Conservation (phyloP, 2,888 invertebrate species). For the Oligia fasciuncula region DNA sequence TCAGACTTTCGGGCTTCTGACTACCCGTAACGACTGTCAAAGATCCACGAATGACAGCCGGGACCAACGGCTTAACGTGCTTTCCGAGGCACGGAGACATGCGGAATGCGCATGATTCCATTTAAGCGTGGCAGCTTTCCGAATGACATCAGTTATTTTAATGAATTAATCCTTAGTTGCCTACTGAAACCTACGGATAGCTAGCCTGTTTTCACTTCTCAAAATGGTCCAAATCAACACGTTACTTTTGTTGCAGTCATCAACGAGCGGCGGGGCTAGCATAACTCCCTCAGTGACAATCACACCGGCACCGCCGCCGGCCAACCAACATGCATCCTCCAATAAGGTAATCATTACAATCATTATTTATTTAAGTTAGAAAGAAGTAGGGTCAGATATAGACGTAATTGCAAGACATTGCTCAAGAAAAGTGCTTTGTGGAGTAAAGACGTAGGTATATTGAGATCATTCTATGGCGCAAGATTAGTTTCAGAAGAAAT, state of each 20-base stretch:
- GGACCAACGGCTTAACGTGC: too few relatives aligned
- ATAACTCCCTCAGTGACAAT: constrained; percentile 94
- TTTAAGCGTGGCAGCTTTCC: too few relatives aligned
- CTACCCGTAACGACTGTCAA: too few relatives aligned
- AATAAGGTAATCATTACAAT: constrained; percentile 66
- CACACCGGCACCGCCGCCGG: constrained; percentile 93
- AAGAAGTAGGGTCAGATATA: background rate
- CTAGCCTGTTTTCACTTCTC: background rate
- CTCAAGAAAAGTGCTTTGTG: background rate
- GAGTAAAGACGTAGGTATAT: background rate
- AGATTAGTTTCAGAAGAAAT: background rate
- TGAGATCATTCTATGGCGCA: too few relatives aligned
- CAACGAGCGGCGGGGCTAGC: constrained; percentile 84
- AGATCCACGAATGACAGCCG: too few relatives aligned
- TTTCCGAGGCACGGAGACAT: too few relatives aligned
- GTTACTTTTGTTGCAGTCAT: constrained; percentile 73
- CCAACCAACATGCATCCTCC: constrained; percentile 80
- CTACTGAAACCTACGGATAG: background rate
- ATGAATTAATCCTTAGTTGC: too few relatives aligned
- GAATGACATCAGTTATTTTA: too few relatives aligned
- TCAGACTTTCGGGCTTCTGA: too few relatives aligned
- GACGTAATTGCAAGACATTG: background rate
- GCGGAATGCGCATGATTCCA: too few relatives aligned
- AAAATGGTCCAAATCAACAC: background rate
- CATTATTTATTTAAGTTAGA: background rate